Base-by-base conservation (phyloP, 2,113 vertebrate species). In the Ovibos moschatus region DNA sequence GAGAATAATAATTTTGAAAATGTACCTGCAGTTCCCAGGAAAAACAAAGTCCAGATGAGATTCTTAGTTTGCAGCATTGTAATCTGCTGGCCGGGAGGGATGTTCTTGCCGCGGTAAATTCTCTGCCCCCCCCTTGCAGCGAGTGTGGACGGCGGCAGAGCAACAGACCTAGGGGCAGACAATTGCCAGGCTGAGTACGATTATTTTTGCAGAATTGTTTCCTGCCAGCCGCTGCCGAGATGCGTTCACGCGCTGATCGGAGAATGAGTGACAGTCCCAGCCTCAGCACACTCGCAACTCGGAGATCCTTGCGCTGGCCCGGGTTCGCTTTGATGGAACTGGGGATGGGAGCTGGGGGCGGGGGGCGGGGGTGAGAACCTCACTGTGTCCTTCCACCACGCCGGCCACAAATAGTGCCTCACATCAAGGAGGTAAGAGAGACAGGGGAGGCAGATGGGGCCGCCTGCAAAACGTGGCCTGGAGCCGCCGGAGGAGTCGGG, bases 11-110 rank as follows among this genome's bases (percentile, higher is more conserved):
- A 78, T 76, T 62, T 28, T 53, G 40, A 11, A 60, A 43, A 33
- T 94, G 95, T 99, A 99, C 99, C 99, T 99, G 99, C 98, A 57
- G 98, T 98, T 99, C 99, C 99, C 92, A 99, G 99, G 89, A 99
- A 98, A 98, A 99, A 99, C 98, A 99, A 99, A 98, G 99, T 99
- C 98, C 99, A 99, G 98, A 99, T 97, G 98, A 99, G 98, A 98
- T 99, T 99, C 98, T 98, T 98, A 98, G 98, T 98, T 98, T 98
- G 99, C 99, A 99, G 99, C 99, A 99, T 99, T 98, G 99, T 99
- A 99, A 99, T 98, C 99, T 98, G 99, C 99, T 91, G 97, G 95
- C 93, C 81, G 91, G 90, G 87, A 95, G 95, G 93, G 96, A 95
- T 98, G 96, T 98, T 97, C 97, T 94, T 55, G 98, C 96, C 97